A percentile compares a stretch with the other conserved stretches of the same genome.
These are phyloP conservation scores for Malacosoma neustria DNA, from an alignment of 2,888 invertebrate species.

Conservation along the genomic window DNA sequence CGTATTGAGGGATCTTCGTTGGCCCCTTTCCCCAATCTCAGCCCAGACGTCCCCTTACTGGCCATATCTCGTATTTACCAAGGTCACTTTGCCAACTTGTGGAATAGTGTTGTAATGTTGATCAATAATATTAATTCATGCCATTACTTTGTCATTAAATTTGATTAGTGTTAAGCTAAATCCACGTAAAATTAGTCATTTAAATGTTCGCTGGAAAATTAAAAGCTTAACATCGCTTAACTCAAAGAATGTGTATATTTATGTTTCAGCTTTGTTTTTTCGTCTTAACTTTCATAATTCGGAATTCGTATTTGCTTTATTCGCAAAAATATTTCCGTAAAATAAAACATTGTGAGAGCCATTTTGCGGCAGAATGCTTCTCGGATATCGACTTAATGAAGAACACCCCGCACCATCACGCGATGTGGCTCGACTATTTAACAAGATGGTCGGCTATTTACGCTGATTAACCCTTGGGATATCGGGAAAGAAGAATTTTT, in stretches of 20 bases:
- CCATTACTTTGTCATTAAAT: too few species aligned
- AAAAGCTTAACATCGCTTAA: too few species aligned
- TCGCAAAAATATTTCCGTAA: slow-evolving; percentile 10
- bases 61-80: slow-evolving; percentile 34
- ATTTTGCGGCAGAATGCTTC: slow-evolving; percentile 24
- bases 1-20: slow-evolving; percentile 37
- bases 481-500: slow-evolving; percentile 33
- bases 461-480: slow-evolving; percentile 36
- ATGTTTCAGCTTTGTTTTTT: neutral
- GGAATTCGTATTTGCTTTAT: neutral
- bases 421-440: slow-evolving; percentile 36
- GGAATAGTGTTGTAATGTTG: slow-evolving; percentile 1
- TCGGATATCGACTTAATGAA: slow-evolving; percentile 49
- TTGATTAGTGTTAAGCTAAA: too few species aligned
- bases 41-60: slow-evolving; percentile 25
- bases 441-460: slow-evolving; percentile 38
- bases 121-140: too few species aligned
- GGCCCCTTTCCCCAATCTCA: slow-evolving; percentile 41
- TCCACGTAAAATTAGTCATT: neutral
- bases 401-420: slow-evolving; percentile 37
- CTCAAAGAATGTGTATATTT: neutral
- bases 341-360: slow-evolving; percentile 28
- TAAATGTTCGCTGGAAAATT: neutral
- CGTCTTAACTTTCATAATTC: neutral
- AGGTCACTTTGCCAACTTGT: slow-evolving; percentile 13